phyloP scores from a whole-genome alignment of 2,888 invertebrate species.

The Pseudoips prasinana region DNA sequence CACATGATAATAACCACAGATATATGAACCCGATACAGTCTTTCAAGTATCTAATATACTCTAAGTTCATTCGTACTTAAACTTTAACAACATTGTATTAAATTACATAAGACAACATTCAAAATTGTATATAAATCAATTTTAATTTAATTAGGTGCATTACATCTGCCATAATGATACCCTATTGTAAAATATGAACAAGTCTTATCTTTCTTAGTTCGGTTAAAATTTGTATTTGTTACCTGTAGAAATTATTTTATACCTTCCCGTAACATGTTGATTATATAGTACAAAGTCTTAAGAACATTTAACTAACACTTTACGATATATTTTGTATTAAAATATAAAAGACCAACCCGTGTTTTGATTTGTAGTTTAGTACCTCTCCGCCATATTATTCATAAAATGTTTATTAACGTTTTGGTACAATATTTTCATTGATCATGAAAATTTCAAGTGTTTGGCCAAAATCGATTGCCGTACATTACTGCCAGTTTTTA shows the following conservation, averaged over 20 bases:
- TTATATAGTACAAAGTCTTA: slow-evolving; percentile 61
- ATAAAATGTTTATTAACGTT: slow-evolving; percentile 8
- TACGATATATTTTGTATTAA: slow-evolving; percentile 72
- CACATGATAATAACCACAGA: slow-evolving; percentile 20
- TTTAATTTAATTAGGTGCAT: slow-evolving; percentile 14
- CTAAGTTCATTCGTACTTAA: slow-evolving; percentile 11
- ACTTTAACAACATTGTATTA: slow-evolving; percentile 20
- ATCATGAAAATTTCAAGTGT: slow-evolving; percentile 9
- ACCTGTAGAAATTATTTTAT: slow-evolving; percentile 41
- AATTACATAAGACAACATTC: slow-evolving; percentile 29
- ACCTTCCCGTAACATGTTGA: slow-evolving; percentile 44
- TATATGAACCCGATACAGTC: slow-evolving; percentile 14
- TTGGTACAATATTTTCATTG: slow-evolving; percentile 12
- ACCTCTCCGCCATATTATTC: slow-evolving; percentile 50
- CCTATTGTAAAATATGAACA: slow-evolving; percentile 24
- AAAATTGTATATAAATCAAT: slow-evolving; percentile 32
- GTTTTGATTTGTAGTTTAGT: slow-evolving; percentile 80
- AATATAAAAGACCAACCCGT: slow-evolving; percentile 75
- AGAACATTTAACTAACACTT: slow-evolving; percentile 65
- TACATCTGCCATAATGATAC: slow-evolving; percentile 15
- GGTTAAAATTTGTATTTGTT: slow-evolving; percentile 31
- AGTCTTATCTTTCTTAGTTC: slow-evolving; percentile 14
- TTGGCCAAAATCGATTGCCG: slow-evolving; percentile 10
- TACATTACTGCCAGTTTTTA: slow-evolving; percentile 16
- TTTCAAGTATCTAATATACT: slow-evolving; percentile 9